Percentiles rank a stretch among this genome's conserved stretches.
Conservation (phyloP, 2,888 invertebrate genomes). For the Conus canariensis region DNA sequence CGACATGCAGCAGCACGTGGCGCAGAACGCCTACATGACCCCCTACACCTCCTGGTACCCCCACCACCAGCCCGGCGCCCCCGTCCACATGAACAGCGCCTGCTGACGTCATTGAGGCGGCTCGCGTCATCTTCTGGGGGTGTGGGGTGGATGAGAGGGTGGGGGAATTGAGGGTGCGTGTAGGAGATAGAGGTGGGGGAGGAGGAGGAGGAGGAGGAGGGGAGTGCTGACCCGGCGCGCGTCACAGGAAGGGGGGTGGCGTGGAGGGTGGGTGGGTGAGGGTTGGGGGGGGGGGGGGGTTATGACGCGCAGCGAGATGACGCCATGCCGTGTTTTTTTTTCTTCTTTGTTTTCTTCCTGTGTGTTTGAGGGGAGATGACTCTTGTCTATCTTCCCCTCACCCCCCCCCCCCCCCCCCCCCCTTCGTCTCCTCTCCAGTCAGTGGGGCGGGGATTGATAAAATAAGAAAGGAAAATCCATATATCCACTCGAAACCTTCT, state of each 20-base stretch:
- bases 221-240: too few species aligned
- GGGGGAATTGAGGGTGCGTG: neutral
- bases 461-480: too few species aligned
- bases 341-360: too few species aligned
- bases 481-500: too few species aligned
- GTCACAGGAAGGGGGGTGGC: neutral
- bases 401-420: too few species aligned
- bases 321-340: too few species aligned
- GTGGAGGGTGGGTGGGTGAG: neutral
- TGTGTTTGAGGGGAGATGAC: too few species aligned
- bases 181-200: neutral
- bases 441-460: too few species aligned
- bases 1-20: conserved; percentile 40
- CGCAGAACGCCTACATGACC: conserved; percentile 47
- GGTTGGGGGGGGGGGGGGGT: neutral
- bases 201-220: neutral
- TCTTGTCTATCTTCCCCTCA: too few species aligned
- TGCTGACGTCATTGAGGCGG: conserved; percentile 43
- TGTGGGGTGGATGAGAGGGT: neutral
- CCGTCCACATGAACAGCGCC: conserved; percentile 48
- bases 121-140: neutral
- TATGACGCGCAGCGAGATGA: neutral
- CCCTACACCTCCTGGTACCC: conserved; percentile 51
- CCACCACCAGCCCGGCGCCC: conserved; percentile 19
- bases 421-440: too few species aligned